Evolutionary conservation across 2,113 vertebrate species (phyloP).

Genomic region (Columba livia): DNA sequence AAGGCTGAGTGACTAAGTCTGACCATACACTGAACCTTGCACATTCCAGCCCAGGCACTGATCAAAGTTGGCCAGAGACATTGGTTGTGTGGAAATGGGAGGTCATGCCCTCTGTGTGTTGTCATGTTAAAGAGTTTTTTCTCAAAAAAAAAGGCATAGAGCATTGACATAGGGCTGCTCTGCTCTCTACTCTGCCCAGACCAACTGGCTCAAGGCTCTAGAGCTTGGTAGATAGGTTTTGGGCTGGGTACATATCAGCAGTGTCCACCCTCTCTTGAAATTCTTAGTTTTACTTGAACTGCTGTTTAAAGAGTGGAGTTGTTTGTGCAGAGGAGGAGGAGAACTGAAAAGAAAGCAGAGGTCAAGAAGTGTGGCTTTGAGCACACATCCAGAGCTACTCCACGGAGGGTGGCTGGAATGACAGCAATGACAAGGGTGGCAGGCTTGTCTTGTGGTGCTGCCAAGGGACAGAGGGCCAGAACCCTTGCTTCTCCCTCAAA

Average conservation of each 20-base stretch:
- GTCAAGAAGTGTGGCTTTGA: neutral
- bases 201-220: neutral
- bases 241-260: neutral
- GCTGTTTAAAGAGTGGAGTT: neutral
- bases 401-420: neutral
- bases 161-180: neutral
- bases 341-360: neutral
- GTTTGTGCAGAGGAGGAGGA: conserved; percentile 6
- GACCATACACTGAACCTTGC: neutral
- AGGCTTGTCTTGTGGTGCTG: neutral
- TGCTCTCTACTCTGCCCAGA: neutral
- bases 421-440: neutral
- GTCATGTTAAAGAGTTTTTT: neutral
- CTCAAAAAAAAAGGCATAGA: neutral
- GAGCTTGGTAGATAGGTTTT: neutral
- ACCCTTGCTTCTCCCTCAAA: neutral
- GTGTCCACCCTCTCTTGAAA: conserved; percentile 39
- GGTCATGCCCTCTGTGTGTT: neutral
- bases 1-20: neutral
- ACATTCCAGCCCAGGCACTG: neutral
- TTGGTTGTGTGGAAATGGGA: neutral
- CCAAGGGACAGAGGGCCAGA: neutral
- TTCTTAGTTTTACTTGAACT: conserved; percentile 19
- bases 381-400: neutral
- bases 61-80: neutral